Evolutionary conservation across 2,113 vertebrate species (phyloP).

Genomic region (Cygnus atratus): DNA sequence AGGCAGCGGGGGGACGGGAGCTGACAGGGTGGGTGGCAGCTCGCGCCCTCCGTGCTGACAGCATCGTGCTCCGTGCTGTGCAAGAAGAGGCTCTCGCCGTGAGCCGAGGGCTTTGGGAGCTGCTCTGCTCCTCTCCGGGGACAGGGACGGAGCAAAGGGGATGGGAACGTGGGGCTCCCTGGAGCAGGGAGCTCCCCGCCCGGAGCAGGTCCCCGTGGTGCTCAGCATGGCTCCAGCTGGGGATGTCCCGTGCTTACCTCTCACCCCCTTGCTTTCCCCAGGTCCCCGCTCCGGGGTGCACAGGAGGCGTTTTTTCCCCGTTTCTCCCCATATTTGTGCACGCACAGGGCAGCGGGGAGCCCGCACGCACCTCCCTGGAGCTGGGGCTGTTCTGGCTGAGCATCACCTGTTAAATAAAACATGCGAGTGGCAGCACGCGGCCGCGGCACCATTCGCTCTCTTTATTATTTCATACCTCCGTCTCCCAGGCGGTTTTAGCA

Average conservation of each 20-base stretch:
- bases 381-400: background rate
- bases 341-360: background rate
- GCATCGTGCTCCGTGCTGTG: background rate
- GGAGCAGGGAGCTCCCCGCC: accelerated
- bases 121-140: background rate
- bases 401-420: background rate
- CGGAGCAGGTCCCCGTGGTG: accelerated
- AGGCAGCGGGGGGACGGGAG: background rate
- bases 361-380: accelerated
- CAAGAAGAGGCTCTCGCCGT: background rate
- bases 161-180: accelerated
- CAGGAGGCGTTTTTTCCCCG: accelerated
- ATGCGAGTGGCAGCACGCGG: background rate
- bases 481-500: background rate
- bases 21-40: background rate
- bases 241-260: background rate
- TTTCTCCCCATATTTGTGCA: background rate
- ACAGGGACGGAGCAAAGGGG: background rate
- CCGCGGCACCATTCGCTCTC: background rate
- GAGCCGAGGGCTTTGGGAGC: background rate
- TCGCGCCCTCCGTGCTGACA: accelerated
- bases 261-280: background rate
- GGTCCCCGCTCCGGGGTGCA: accelerated
- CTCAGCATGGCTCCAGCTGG: background rate
- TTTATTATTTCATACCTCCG: conserved; percentile 32